Evolutionary conservation across 2,113 vertebrate genomes (phyloP).

Genomic region (Chascanopsetta lugubris): DNA sequence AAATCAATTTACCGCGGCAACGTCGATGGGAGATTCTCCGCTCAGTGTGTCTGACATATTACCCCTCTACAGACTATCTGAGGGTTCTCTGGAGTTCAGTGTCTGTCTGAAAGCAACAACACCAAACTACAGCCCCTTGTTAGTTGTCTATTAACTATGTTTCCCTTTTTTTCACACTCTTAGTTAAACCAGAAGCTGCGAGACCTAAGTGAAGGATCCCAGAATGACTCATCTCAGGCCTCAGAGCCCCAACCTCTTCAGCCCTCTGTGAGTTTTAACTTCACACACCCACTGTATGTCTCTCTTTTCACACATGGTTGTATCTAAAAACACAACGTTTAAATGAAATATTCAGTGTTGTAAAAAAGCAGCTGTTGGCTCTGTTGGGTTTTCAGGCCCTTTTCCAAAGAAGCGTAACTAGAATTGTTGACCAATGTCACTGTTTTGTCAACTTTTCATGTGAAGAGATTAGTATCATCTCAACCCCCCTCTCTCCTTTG

Average conservation of each 20-base stretch:
- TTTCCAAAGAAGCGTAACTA: too few relatives aligned
- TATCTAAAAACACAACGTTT: constrained; percentile 8
- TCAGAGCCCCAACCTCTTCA: constrained; percentile 79
- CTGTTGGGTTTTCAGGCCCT: constrained; percentile 5
- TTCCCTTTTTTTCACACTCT: background rate
- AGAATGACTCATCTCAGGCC: constrained; percentile 74
- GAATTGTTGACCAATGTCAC: background rate
- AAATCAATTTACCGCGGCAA: too few relatives aligned
- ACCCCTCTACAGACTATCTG: too few relatives aligned
- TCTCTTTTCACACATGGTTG: constrained; percentile 1
- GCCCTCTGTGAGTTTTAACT: constrained; percentile 81
- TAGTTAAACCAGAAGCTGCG: constrained; percentile 86
- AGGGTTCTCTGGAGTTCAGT: too few relatives aligned
- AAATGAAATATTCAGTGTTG: constrained; percentile 9
- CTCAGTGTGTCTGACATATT: too few relatives aligned
- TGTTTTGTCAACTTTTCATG: constrained; percentile 35
- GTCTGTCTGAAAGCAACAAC: too few relatives aligned
- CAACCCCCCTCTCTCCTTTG: constrained; percentile 44
- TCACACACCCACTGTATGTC: background rate
- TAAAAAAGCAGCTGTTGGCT: constrained; percentile 14
- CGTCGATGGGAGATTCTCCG: too few relatives aligned
- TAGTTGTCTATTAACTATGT: background rate
- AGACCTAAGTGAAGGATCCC: constrained; percentile 78
- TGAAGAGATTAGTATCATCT: constrained; percentile 16
- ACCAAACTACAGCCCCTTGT: background rate